Evolutionary conservation across 2,797 vertebrate genomes (phyloP), one percentile per base, ranked within the genome.

Genomic region (Xiphophorus birchmanni): DNA sequence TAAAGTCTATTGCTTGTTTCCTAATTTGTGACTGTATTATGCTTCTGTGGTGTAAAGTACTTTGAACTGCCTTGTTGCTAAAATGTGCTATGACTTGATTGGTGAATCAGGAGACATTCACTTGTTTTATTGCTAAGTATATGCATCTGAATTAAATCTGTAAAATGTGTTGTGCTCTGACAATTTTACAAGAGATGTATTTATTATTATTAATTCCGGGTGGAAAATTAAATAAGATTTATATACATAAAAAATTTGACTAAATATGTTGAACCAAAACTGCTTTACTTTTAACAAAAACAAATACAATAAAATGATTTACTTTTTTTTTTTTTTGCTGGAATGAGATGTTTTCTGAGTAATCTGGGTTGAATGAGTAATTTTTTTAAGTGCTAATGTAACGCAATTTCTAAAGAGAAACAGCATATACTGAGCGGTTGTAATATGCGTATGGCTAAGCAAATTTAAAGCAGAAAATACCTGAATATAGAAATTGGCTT

Each of bases 81-180:
- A 26, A 26, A 48, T 48, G 1, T 48, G 12, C 6, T 52, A 21
- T 52, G 5, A 32, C 32, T 17, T 17, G 13, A 13, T 63, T 1
- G 37, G n/a, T 4, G 35, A 86, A 84, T 84, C 75, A n/a, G 32
- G 37, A 32, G 29, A 75, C 79, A 60, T 82, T 76, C 35, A 32
- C 23, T 29, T 75, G 74, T 80, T 87, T 84, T 79, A 88, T 67
- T 60, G 48, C 80, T 77, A 75, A 71, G 35, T 80, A 78, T 83
- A 76, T 75, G 5, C 29, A 76, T 54, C 10, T 77, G 54, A 87
- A 81, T 80, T 73, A 78, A 72, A 86, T 80, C 78, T 65, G 5
- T 1, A 7, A 7, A 76, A 81, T 79, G n/a, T 37, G 15, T 35
- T 76, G 12, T 17, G 13, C 56, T 86, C 80, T 82, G 42, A 69